phyloP scores from a whole-genome alignment of 2,113 vertebrate genomes.

The Danio rerio region DNA sequence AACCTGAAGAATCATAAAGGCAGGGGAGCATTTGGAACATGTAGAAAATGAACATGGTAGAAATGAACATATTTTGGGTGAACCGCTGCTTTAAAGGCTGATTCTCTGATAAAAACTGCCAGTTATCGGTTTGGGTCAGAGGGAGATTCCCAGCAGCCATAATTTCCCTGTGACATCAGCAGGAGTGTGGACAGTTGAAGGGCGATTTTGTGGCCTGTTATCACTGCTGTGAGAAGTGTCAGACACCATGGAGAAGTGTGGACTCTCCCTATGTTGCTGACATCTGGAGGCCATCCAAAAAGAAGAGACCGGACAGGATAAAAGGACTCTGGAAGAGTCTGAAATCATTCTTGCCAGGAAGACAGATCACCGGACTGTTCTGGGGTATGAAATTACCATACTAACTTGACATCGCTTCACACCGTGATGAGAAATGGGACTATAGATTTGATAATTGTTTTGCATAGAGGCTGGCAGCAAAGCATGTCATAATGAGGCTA shows the following conservation, averaged over 20 bases:
- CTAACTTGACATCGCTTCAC: background rate
- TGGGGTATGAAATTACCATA: conserved; percentile 1
- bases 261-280: conserved; percentile 73
- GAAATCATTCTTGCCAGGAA: background rate
- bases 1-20: no score
- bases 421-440: conserved; percentile 1
- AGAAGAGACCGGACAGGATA: conserved; percentile 8
- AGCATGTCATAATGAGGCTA: background rate
- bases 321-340: background rate
- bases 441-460: background rate
- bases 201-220: conserved; percentile 69
- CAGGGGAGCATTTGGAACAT: no score
- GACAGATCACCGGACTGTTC: conserved; percentile 10
- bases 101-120: background rate
- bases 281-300: conserved; percentile 70
- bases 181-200: conserved; percentile 65
- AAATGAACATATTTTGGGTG: no score
- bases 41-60: background rate
- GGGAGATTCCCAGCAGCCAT: conserved; percentile 14
- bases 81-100: no score
- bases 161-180: conserved; percentile 5
- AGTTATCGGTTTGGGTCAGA: conserved; percentile 3
- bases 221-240: conserved; percentile 80
- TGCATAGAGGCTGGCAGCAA: background rate
- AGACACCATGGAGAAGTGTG: conserved; percentile 71